Percentiles rank a stretch among this genome's conserved stretches.
These are phyloP conservation scores for Heliornis fulica DNA, from an alignment of 2,113 vertebrate species.

Conservation along the genomic window DNA sequence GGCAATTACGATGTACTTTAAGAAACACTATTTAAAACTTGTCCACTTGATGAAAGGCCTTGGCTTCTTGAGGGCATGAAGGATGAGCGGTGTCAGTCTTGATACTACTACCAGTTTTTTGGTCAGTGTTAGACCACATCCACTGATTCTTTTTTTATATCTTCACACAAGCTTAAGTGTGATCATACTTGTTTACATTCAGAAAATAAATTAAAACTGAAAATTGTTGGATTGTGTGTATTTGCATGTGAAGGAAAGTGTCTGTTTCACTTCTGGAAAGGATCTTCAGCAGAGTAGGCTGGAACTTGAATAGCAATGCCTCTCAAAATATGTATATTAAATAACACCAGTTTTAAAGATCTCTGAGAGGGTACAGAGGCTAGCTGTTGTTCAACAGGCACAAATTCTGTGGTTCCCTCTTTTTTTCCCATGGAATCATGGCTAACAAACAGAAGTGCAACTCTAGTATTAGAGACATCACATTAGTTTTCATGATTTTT, in stretches of 20 bases:
- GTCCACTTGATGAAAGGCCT: not conserved
- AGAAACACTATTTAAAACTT: not conserved
- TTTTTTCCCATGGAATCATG: not conserved
- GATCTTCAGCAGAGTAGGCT: not conserved
- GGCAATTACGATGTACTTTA: not conserved
- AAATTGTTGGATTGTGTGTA: not conserved
- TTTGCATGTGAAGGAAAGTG: not conserved
- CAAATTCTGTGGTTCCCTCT: not conserved
- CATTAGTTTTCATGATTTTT: not conserved
- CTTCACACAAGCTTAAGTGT: not conserved
- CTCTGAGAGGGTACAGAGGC: not conserved
- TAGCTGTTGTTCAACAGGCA: not conserved
- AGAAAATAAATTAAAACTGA: not conserved
- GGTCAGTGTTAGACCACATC: not conserved
- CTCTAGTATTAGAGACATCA: not conserved
- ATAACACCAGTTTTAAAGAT: not conserved
- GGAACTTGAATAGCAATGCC: not conserved
- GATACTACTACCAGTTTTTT: not conserved
- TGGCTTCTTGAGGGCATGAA: not conserved
- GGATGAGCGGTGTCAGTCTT: not conserved
- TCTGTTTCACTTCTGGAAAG: too few relatives aligned
- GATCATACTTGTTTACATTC: not conserved
- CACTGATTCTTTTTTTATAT: not conserved
- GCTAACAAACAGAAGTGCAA: not conserved
- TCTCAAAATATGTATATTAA: not conserved